A percentile compares a stretch with the other conserved stretches of the same genome.
phyloP scores from a whole-genome alignment of 1,140 invertebrate genomes.

The Acromyrmex charruanus region DNA sequence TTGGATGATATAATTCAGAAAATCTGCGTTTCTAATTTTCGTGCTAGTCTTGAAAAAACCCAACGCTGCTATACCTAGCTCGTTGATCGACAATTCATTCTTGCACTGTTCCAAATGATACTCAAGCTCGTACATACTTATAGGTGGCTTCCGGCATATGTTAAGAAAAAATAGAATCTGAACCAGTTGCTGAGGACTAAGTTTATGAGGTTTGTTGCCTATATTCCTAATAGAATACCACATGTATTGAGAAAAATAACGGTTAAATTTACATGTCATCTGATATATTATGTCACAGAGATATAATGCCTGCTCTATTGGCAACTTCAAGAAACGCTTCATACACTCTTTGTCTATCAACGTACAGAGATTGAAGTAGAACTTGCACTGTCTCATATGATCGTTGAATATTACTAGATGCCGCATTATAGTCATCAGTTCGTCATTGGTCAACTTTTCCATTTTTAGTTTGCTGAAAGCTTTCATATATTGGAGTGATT shows the following conservation, averaged over 20 bases:
- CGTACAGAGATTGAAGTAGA: neutral
- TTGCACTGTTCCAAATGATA: slow-evolving; percentile 83
- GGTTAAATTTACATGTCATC: neutral
- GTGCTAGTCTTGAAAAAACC: slow-evolving; percentile 89
- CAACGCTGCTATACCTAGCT: slow-evolving; percentile 88
- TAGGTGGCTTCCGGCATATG: slow-evolving; percentile 80
- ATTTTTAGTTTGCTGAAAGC: slow-evolving; percentile 78
- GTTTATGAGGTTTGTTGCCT: slow-evolving; percentile 81
- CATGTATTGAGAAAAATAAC: slow-evolving; percentile 82
- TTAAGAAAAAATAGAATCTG: slow-evolving; percentile 87
- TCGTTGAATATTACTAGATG: neutral
- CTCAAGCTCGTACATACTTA: slow-evolving; percentile 88
- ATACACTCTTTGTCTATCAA: slow-evolving; percentile 4
- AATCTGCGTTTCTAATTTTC: slow-evolving; percentile 83
- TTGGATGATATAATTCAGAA: slow-evolving; percentile 84
- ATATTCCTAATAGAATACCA: slow-evolving; percentile 85
- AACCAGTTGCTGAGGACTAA: slow-evolving; percentile 86
- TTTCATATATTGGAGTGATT: slow-evolving; percentile 35
- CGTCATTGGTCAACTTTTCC: slow-evolving; percentile 5
- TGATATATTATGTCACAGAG: slow-evolving; percentile 45
- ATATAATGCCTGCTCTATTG: neutral
- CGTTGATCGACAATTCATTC: slow-evolving; percentile 85
- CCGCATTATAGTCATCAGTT: neutral
- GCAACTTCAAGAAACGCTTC: neutral
- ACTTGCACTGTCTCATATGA: rapidly evolving